Evolutionary conservation across 2,888 invertebrate genomes (phyloP).

Genomic region (Amphiduros pacificus): DNA sequence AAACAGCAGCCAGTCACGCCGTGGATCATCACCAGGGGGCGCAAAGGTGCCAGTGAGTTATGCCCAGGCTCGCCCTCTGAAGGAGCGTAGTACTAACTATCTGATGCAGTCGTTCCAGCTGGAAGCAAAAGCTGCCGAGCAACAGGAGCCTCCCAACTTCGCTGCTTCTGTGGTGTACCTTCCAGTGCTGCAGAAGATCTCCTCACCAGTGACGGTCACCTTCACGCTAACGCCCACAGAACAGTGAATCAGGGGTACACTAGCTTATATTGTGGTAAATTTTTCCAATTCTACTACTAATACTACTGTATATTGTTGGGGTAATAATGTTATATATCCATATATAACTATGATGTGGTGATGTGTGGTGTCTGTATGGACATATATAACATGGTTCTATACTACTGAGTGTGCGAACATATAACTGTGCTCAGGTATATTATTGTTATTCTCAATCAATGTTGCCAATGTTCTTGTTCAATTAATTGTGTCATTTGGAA

Average conservation of each 20-base stretch:
- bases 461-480: conserved; percentile 2
- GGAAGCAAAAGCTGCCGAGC: conserved; percentile 36
- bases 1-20: conserved; percentile 17
- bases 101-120: conserved; percentile 86
- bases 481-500: background rate
- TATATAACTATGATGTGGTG: background rate
- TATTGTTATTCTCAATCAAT: background rate
- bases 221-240: conserved; percentile 88
- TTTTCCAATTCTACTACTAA: background rate
- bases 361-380: background rate
- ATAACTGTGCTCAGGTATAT: background rate
- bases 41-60: conserved; percentile 23
- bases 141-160: conserved; percentile 66
- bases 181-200: conserved; percentile 86
- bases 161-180: conserved; percentile 91
- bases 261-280: background rate
- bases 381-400: background rate
- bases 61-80: conserved; percentile 16
- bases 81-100: conserved; percentile 59
- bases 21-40: background rate
- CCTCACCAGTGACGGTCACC: conserved; percentile 84
- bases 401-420: background rate
- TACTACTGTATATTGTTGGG: background rate
- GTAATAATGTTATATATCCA: background rate
- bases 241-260: conserved; percentile 25